These are phyloP conservation scores for Siniperca chuatsi DNA, from an alignment of 2,113 vertebrate genomes.

Conservation along the genomic window DNA sequence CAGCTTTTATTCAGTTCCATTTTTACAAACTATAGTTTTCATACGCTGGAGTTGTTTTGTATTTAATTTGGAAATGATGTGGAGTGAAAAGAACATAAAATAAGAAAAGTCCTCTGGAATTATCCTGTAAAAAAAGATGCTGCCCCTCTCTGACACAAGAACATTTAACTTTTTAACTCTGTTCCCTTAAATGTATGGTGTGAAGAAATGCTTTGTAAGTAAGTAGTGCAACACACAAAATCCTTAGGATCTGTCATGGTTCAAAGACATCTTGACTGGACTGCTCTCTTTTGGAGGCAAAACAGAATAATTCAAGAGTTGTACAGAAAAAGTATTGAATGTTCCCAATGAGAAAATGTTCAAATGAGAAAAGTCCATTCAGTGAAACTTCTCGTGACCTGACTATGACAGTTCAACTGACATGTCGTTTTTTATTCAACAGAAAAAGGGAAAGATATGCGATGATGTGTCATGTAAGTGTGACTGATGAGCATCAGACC, in stretches of 20 bases:
- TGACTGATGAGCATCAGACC: slow-evolving; percentile 31
- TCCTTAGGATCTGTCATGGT: not conserved
- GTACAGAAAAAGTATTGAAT: not conserved
- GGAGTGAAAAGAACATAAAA: not conserved
- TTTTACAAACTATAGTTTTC: not conserved
- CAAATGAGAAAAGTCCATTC: not conserved
- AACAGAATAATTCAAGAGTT: not conserved
- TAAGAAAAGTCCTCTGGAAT: not conserved
- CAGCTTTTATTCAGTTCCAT: not conserved
- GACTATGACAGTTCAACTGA: not conserved
- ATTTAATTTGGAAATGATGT: not conserved
- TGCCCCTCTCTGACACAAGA: not conserved
- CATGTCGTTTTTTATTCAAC: not conserved
- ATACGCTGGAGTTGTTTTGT: not conserved
- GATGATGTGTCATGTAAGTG: slow-evolving; percentile 14
- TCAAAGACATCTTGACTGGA: not conserved
- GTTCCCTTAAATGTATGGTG: not conserved
- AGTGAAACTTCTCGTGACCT: not conserved
- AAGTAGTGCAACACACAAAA: not conserved
- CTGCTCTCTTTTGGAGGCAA: not conserved
- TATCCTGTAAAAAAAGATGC: not conserved
- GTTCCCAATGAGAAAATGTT: not conserved
- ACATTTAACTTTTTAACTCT: not conserved
- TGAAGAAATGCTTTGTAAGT: not conserved
- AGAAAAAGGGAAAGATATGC: slow-evolving; percentile 8